Base-by-base conservation (phyloP, 37 sponge, comb jelly and placozoan species). In the Trichoplax adhaerens region DNA sequence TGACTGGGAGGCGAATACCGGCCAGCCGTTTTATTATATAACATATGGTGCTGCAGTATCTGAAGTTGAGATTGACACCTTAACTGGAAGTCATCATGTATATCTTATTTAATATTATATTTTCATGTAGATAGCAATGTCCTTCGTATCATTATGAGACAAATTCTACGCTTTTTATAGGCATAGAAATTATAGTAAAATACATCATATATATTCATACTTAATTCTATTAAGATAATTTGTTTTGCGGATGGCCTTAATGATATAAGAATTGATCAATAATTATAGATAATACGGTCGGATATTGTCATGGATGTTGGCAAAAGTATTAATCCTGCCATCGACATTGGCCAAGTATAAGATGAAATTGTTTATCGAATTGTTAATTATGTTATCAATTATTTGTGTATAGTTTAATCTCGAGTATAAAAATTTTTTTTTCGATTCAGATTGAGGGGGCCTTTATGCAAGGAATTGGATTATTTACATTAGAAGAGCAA, bases 21-120 rank as follows among this genome's bases (percentile, higher is more conserved):
- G 76, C 55, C 10, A n/a, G 52, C 55, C 76, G 0, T 85, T 72
- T 68, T 57, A 51, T 72, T 89, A 89, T 71, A 85, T 83, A 75
- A 67, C 81, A 3, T 89, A 83, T 66, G 91, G 91, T 10, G 81
- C 64, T 7, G 76, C 76, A 47, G 80, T 81, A 51, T 62, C 77
- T 66, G 81, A 85, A 58, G 86, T 85, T 46, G 91, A 89, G 75
- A 82, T 89, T 56, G 91, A 89, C 72, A 57, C 68, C 5, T 65
- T 89, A 63, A 89, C 91, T 55, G 82, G 82, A 71, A 66, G 56
- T 52, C 61, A 48, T 10, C 72, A 78, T 50, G 63, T 76, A 12
- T 12, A 60, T 8, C 8, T n/a, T 29, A 29, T 29, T 29, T 29
- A 29, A 29, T 29, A 29, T 29, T 29, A 29, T 29, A 29, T 29